Base-by-base conservation (phyloP, 1,140 invertebrate genomes). In the Hycleus cichorii region DNA sequence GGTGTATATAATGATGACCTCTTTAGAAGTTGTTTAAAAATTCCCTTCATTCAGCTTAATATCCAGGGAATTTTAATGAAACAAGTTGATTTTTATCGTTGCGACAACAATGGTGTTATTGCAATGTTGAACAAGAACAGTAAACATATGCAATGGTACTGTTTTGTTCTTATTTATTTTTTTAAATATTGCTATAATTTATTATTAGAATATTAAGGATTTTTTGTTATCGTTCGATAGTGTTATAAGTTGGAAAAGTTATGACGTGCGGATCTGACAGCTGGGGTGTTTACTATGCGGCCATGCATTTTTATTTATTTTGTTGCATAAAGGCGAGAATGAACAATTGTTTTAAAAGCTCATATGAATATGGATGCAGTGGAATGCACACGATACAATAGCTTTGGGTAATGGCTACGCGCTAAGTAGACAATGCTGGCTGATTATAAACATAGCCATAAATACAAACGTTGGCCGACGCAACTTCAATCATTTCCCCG, bases 391-490 rank as follows among this genome's bases (percentile, higher is more conserved):
- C 59, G 52, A 49, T 57, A 70, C 69, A 69, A 69, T 65, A 58
- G 67, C 60, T 32, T 45, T 51, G 64, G 66, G 68, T 69, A 71
- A 72, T 72, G 59, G 67, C 63, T 67, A 63, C 61, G 59, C 64
- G 60, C 65, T 70, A 72, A 71, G 68, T 69, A 72, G 64, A 72
- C 70, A 72, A 72, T 72, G 61, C 64, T 32, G 64, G 59, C 68
- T 72, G 69, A 72, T 70, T 72, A 71, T 71, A 70, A 69, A 70
- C 66, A 66, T 64, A 69, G 69, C 66, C 64, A 65, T 68, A 69
- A 69, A 72, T 69, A 70, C 67, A 66, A 69, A 69, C 67, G 68
- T 65, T 63, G 64, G 60, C 54, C 46, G 51, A 57, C 59, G 47
- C 62, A 65, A 64, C 64, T 69, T 69, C 67, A 69, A 70, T 70